These are phyloP conservation scores for Seriola rivoliana DNA, from an alignment of 2,113 vertebrate genomes.

Conservation along the genomic window DNA sequence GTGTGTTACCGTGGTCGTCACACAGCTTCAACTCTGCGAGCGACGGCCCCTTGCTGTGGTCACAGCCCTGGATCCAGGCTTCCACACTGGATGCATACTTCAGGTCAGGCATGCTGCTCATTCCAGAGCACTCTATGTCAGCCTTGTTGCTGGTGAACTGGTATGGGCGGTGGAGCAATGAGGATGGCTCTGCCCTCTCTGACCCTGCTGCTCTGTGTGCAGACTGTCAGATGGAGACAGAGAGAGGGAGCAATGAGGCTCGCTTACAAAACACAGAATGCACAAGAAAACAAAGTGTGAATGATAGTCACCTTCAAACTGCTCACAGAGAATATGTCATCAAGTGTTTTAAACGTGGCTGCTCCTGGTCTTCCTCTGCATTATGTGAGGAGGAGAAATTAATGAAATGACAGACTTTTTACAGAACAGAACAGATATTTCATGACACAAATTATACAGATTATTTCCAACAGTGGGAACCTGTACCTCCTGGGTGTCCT, in stretches of 20 bases:
- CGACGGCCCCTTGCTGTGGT: neutral
- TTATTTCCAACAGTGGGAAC: neutral
- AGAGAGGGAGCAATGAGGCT: neutral
- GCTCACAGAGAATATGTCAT: conserved; percentile 7
- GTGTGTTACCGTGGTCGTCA: conserved; percentile 21
- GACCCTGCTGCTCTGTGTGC: conserved; percentile 20
- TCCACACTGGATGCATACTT: conserved; percentile 59
- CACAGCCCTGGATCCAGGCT: conserved; percentile 58
- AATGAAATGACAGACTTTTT: neutral
- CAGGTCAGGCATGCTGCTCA: conserved; percentile 51
- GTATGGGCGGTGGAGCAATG: conserved; percentile 37
- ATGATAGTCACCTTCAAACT: conserved; percentile 23
- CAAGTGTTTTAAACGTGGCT: conserved; percentile 19
- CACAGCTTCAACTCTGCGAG: conserved; percentile 11
- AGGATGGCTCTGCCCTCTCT: neutral
- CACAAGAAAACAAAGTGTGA: neutral
- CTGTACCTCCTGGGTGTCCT: conserved; percentile 31
- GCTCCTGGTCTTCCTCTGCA: conserved; percentile 13
- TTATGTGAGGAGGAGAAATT: neutral
- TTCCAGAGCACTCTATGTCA: conserved; percentile 41
- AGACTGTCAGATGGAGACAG: conserved; percentile 19
- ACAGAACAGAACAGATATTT: neutral
- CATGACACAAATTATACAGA: neutral
- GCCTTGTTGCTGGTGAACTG: conserved; percentile 64
- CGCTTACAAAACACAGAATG: neutral